A percentile compares a stretch with the other conserved stretches of the same genome.
Evolutionary conservation across 2,888 invertebrate genomes (phyloP).

Genomic region (Spilosoma lubricipeda): DNA sequence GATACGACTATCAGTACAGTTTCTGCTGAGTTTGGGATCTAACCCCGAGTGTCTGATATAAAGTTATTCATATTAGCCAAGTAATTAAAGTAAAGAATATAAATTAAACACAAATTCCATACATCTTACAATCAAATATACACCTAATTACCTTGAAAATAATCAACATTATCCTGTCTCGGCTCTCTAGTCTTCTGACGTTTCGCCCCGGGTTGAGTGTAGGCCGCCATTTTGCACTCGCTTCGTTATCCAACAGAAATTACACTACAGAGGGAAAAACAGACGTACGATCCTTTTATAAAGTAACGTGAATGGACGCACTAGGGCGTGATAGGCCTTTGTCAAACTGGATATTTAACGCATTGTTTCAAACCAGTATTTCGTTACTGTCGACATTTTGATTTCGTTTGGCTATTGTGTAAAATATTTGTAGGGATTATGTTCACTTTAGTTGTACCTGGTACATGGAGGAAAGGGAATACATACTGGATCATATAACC

Average conservation of each 20-base stretch:
- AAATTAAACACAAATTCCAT: background rate
- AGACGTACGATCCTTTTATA: slow-evolving; percentile 64
- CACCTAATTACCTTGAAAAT: slow-evolving; percentile 71
- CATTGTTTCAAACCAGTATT: slow-evolving; percentile 32
- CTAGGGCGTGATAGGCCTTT: slow-evolving; percentile 60
- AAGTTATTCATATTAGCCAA: background rate
- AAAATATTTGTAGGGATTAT: background rate
- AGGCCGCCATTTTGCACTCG: slow-evolving; percentile 60
- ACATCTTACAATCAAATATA: background rate
- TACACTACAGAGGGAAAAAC: slow-evolving; percentile 23
- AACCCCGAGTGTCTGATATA: background rate
- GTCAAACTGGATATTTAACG: slow-evolving; percentile 53
- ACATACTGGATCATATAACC: background rate
- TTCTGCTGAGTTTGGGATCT: background rate
- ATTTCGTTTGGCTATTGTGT: slow-evolving; percentile 17
- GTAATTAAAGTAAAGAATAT: background rate
- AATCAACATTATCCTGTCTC: slow-evolving; percentile 67
- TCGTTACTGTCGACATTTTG: background rate
- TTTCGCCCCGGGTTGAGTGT: slow-evolving; percentile 69
- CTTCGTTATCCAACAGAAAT: background rate
- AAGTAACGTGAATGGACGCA: slow-evolving; percentile 68
- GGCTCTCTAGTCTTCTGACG: slow-evolving; percentile 75
- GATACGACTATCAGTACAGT: background rate
- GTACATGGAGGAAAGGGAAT: background rate
- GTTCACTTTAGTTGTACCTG: background rate